phyloP scores from a whole-genome alignment of 1,140 invertebrate genomes.

The Cylas formicarius region DNA sequence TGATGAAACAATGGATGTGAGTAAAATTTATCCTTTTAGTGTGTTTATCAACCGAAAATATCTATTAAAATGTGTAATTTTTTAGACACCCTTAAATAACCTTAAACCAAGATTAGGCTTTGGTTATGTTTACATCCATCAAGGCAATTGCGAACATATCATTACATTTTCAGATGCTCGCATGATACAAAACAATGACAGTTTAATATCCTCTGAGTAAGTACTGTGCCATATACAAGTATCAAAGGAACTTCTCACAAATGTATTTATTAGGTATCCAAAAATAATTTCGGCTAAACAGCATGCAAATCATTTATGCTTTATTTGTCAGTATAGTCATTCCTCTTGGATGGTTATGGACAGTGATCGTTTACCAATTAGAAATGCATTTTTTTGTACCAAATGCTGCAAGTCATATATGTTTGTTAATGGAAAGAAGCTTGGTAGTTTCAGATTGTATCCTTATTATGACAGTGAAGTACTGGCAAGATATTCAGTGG shows the following conservation, averaged over 20 bases:
- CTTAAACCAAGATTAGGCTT: conserved; percentile 48
- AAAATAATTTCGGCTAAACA: conserved; percentile 42
- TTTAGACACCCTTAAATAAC: conserved; percentile 46
- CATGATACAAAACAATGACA: conserved; percentile 47
- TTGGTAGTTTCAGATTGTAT: conserved; percentile 51
- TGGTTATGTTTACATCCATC: conserved; percentile 72
- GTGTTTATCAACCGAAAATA: neutral
- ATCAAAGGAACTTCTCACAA: neutral
- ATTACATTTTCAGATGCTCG: conserved; percentile 68
- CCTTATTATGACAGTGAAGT: conserved; percentile 34
- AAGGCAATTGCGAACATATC: conserved; percentile 84
- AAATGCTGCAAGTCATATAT: conserved; percentile 57
- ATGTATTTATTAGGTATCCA: conserved; percentile 46
- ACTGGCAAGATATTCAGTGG: no score
- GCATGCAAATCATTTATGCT: conserved; percentile 43
- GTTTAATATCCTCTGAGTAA: conserved; percentile 34
- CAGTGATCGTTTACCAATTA: conserved; percentile 54
- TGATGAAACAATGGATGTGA: conserved; percentile 48
- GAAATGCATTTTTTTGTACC: conserved; percentile 60
- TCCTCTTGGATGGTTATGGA: conserved; percentile 54
- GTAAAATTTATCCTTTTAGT: conserved; percentile 5
- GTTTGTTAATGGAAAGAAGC: conserved; percentile 53
- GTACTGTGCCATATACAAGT: neutral
- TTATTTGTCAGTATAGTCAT: conserved; percentile 45
- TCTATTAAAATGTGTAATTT: conserved; percentile 6